A percentile compares a stretch with the other conserved stretches of the same genome.
Evolutionary conservation across 2,797 vertebrate genomes (phyloP).

Genomic region (Molossus molossus): DNA sequence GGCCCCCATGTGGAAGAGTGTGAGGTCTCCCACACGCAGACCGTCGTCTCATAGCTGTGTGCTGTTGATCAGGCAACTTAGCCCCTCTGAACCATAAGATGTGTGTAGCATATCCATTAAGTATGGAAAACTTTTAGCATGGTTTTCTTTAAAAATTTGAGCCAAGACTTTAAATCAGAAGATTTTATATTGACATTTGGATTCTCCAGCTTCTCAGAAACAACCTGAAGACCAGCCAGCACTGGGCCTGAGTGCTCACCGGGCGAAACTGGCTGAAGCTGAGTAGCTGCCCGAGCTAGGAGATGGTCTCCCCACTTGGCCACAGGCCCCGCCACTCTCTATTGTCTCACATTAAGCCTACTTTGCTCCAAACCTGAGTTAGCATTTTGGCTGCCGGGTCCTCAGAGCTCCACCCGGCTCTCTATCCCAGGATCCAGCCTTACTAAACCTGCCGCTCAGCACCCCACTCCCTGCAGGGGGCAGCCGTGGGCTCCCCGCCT

Average conservation of each 20-base stretch:
- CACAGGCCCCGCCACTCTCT: neutral
- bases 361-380: neutral
- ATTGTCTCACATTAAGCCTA: neutral
- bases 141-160: neutral
- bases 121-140: neutral
- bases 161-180: conserved; percentile 26
- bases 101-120: neutral
- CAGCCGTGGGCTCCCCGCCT: accelerated
- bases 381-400: neutral
- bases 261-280: neutral
- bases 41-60: neutral
- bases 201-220: neutral
- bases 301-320: neutral
- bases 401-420: neutral
- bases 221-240: too few relatives aligned
- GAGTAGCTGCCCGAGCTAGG: neutral
- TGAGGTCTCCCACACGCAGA: neutral
- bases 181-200: neutral
- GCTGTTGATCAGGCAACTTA: neutral
- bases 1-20: neutral
- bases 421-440: neutral
- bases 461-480: neutral
- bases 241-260: neutral
- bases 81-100: neutral
- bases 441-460: neutral